These are phyloP conservation scores for Heloderma charlesbogerti DNA, from an alignment of 2,113 vertebrate species.

Conservation along the genomic window DNA sequence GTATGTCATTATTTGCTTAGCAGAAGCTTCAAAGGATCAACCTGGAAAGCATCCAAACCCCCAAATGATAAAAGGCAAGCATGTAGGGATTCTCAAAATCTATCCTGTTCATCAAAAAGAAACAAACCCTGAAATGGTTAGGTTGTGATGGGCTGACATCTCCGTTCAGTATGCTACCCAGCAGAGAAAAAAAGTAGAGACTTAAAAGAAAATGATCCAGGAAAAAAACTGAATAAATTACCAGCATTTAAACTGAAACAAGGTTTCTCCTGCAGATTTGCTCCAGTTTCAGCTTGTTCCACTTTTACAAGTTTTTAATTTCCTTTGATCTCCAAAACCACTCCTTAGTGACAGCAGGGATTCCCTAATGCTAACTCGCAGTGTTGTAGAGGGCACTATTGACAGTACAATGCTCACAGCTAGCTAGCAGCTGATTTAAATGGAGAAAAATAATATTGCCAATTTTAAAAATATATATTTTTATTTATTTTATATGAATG, in stretches of 20 bases:
- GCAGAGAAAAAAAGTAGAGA: neutral
- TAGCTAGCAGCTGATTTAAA: neutral
- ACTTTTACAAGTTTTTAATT: constrained; percentile 29
- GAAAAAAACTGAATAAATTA: neutral
- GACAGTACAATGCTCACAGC: neutral
- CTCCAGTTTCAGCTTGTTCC: constrained; percentile 17
- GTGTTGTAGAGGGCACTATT: neutral
- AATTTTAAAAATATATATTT: no score
- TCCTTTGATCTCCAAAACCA: constrained; percentile 17
- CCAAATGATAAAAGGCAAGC: neutral
- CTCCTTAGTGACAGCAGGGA: neutral
- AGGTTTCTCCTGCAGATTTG: constrained; percentile 9
- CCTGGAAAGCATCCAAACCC: neutral
- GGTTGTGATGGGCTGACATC: neutral
- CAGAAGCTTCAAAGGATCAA: neutral
- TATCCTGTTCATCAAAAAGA: neutral
- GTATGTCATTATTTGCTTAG: neutral
- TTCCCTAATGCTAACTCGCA: constrained; percentile 3
- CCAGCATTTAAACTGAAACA: constrained; percentile 3
- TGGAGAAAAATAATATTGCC: neutral
- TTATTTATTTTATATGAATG: no score
- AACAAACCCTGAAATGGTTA: neutral
- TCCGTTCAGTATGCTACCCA: neutral
- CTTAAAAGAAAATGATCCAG: constrained; percentile 3
- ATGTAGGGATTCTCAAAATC: neutral